Percentiles rank a stretch among this genome's conserved stretches.
phyloP scores from a whole-genome alignment of 2,797 vertebrate species.

The Neosalanx taihuensis region DNA sequence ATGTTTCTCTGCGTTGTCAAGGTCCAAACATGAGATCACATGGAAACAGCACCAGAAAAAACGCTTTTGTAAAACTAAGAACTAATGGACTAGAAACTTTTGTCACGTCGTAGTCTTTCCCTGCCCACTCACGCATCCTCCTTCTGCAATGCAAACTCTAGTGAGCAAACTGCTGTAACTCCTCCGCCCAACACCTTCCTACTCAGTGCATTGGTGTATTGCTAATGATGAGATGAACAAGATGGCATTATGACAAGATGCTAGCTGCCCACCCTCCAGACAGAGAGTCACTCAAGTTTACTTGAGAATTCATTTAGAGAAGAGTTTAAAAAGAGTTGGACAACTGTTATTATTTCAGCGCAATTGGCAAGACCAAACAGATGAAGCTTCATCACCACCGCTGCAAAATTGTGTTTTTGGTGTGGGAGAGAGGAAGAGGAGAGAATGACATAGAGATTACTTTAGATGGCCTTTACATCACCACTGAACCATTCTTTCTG shows the following conservation, averaged over 20 bases:
- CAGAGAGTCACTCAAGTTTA: conserved; percentile 34
- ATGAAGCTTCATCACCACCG: no score
- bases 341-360: neutral
- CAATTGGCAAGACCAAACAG: no score
- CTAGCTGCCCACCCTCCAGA: conserved; percentile 47
- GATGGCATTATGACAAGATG: conserved; percentile 48
- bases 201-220: conserved; percentile 38
- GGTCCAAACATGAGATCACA: no score
- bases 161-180: conserved; percentile 32
- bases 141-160: conserved; percentile 26
- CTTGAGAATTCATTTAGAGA: conserved; percentile 20
- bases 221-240: conserved; percentile 53
- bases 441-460: no score
- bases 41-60: conserved; percentile 36
- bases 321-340: no score
- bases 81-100: conserved; percentile 54
- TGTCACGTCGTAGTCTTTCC: conserved; percentile 53
- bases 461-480: no score
- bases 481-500: no score
- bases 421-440: no score
- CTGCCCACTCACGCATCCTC: conserved; percentile 31
- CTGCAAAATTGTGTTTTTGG: no score
- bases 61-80: conserved; percentile 51
- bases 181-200: conserved; percentile 21
- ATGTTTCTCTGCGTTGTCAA: neutral